Evolutionary conservation across 2,888 invertebrate genomes (phyloP).

Genomic region (Dascillus cervinus): DNA sequence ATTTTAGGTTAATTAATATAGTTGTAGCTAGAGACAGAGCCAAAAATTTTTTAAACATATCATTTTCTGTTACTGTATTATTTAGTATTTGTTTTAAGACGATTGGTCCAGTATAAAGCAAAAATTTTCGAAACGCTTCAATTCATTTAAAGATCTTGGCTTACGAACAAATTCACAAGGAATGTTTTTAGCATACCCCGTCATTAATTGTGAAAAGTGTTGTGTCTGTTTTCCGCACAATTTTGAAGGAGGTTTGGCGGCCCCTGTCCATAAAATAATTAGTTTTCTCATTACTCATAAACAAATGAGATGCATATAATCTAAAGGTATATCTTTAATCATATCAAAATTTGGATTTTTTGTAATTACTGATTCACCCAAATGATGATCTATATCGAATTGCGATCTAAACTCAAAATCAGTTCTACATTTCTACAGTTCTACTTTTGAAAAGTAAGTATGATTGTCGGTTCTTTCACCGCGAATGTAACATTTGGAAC

Average conservation of each 20-base stretch:
- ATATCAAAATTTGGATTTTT: conserved; percentile 1
- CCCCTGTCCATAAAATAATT: not conserved
- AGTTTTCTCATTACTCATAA: conserved; percentile 4
- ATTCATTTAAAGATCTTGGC: not conserved
- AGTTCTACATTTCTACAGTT: not conserved
- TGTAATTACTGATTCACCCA: not conserved
- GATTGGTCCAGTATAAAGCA: conserved; percentile 1
- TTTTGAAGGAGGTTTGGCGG: not conserved
- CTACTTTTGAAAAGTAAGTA: not conserved
- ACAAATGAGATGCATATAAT: not conserved
- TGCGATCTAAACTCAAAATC: not conserved
- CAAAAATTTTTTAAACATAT: conserved; percentile 1
- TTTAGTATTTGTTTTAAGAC: not conserved
- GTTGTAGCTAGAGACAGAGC: not conserved
- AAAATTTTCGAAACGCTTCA: not conserved
- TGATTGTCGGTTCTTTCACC: not conserved
- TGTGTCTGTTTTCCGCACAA: not conserved
- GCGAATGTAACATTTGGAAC: conserved; percentile 1
- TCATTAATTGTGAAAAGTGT: not conserved
- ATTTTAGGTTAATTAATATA: conserved; percentile 1
- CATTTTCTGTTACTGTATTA: no score
- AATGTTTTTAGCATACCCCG: not conserved
- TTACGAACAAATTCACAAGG: conserved; percentile 1
- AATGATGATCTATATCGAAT: not conserved
- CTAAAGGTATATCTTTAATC: conserved; percentile 1